Evolutionary conservation across 2,888 invertebrate genomes (phyloP).

Genomic region (Aplocera efformata): DNA sequence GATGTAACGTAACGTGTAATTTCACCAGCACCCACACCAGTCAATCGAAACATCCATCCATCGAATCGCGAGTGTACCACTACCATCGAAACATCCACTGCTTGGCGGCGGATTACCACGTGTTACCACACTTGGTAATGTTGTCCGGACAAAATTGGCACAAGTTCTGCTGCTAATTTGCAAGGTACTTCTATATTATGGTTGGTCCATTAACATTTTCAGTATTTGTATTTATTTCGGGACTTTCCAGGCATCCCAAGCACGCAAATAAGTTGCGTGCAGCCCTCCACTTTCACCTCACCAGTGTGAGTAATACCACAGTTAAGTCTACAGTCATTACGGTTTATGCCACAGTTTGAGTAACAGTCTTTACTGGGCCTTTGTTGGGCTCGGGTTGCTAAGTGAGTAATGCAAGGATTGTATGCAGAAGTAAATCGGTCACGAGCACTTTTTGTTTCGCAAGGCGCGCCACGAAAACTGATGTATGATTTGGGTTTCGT

Average conservation of each 20-base stretch:
- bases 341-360: background rate
- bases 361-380: conserved; percentile 4
- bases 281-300: conserved; percentile 18
- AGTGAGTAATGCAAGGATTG: conserved; percentile 25
- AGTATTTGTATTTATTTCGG: too few species aligned
- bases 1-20: too few species aligned
- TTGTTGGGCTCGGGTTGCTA: conserved; percentile 27
- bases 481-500: conserved; percentile 16
- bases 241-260: background rate
- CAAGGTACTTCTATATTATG: too few species aligned
- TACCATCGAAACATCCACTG: too few species aligned
- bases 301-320: conserved; percentile 9
- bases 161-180: too few species aligned
- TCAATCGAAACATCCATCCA: too few species aligned
- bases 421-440: conserved; percentile 21
- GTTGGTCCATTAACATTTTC: too few species aligned
- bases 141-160: too few species aligned
- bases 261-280: conserved; percentile 9
- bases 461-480: conserved; percentile 17
- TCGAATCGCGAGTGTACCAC: too few species aligned
- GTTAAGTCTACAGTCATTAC: conserved; percentile 8
- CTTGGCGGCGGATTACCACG: too few species aligned
- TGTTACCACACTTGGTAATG: too few species aligned
- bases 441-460: conserved; percentile 23
- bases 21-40: too few species aligned